phyloP scores from a whole-genome alignment of 2,888 invertebrate species.

The Drosophila quinaria region DNA sequence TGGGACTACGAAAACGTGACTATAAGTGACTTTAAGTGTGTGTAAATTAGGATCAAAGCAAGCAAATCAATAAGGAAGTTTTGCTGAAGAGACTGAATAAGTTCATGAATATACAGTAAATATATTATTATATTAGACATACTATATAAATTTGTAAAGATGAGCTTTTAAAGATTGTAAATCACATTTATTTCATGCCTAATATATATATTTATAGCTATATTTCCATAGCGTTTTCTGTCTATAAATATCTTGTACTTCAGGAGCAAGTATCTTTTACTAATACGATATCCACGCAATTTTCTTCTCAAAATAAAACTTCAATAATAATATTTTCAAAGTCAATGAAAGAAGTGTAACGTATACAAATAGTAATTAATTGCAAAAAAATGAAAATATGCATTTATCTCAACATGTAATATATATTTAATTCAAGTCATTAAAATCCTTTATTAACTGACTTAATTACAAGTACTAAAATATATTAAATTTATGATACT shows the following conservation, averaged over 20 bases:
- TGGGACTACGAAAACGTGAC: constrained; percentile 16
- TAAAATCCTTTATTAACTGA: neutral
- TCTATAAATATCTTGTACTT: too few species aligned
- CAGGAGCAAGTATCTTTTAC: too few species aligned
- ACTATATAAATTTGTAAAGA: neutral
- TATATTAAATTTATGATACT: neutral
- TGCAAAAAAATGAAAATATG: too few species aligned
- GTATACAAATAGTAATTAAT: neutral
- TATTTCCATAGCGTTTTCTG: too few species aligned
- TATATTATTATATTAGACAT: neutral
- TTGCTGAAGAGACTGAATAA: neutral
- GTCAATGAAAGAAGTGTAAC: too few species aligned
- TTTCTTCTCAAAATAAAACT: too few species aligned
- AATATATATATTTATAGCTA: too few species aligned
- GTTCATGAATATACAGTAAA: neutral
- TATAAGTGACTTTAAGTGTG: neutral
- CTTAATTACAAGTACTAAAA: neutral
- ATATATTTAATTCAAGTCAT: neutral
- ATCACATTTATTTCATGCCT: neutral
- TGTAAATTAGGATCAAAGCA: neutral
- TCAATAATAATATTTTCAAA: too few species aligned
- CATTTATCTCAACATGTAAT: too few species aligned
- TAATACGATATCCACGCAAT: too few species aligned
- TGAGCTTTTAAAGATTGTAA: neutral
- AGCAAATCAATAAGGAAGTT: neutral